Evolutionary conservation across 2,888 invertebrate species (phyloP).

Genomic region (Drosophila prostipennis): DNA sequence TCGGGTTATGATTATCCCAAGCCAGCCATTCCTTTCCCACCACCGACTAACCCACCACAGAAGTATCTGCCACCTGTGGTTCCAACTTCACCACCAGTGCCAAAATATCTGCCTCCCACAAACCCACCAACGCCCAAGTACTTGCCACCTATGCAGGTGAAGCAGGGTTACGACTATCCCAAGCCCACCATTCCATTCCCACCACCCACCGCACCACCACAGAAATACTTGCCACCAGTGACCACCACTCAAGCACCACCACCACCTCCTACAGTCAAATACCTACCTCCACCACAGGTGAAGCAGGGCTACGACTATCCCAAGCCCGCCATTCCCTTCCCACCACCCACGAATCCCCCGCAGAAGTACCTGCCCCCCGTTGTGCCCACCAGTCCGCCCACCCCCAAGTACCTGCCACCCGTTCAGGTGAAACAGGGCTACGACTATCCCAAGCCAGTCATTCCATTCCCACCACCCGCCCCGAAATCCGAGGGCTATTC

Average conservation of each 20-base stretch:
- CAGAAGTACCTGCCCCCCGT: constrained; percentile 55
- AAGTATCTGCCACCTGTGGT: constrained; percentile 48
- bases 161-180: constrained; percentile 59
- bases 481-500: constrained; percentile 66
- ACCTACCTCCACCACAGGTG: constrained; percentile 41
- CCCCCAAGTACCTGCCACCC: constrained; percentile 65
- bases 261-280: constrained; percentile 47
- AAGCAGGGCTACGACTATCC: constrained; percentile 55
- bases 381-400: constrained; percentile 51
- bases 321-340: constrained; percentile 57
- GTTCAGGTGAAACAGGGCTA: constrained; percentile 46
- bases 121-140: constrained; percentile 62
- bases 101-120: constrained; percentile 50
- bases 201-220: constrained; percentile 55
- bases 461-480: constrained; percentile 62
- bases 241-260: constrained; percentile 40
- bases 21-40: constrained; percentile 47
- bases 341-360: constrained; percentile 47
- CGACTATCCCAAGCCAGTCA: constrained; percentile 58
- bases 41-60: constrained; percentile 51
- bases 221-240: constrained; percentile 48
- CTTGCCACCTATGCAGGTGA: constrained; percentile 52
- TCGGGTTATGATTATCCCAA: constrained; percentile 53
- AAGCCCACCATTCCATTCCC: constrained; percentile 62
- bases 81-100: constrained; percentile 35